phyloP scores from a whole-genome alignment of 2,797 vertebrate species.

The Cirrhinus mrigala region DNA sequence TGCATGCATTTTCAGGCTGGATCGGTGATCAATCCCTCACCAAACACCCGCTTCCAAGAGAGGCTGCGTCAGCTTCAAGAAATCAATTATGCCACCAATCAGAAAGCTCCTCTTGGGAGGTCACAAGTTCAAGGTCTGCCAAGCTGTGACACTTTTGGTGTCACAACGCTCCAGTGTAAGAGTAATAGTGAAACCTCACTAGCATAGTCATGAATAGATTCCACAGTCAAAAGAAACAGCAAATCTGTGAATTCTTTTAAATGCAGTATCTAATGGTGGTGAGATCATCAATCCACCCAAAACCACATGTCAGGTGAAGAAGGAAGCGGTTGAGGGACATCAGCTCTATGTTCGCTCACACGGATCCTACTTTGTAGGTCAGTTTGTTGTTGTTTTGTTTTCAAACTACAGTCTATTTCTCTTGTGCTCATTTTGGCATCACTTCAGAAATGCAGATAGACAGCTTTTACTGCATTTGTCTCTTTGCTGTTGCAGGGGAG shows the following conservation, averaged over 20 bases:
- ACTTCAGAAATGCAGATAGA: not conserved
- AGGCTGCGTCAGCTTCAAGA: slow-evolving; percentile 80
- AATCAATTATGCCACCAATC: slow-evolving; percentile 75
- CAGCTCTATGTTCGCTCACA: slow-evolving; percentile 81
- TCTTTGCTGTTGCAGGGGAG: slow-evolving; percentile 71
- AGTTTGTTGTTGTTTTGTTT: slow-evolving; percentile 58
- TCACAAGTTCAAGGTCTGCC: slow-evolving; percentile 79
- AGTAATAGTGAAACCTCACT: not conserved
- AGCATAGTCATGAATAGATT: not conserved
- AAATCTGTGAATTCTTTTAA: not conserved
- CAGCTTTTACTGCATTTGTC: not conserved
- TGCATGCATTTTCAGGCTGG: slow-evolving; percentile 67
- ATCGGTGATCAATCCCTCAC: slow-evolving; percentile 77
- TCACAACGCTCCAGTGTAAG: slow-evolving; percentile 75
- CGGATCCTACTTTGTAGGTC: slow-evolving; percentile 82
- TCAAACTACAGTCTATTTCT: not conserved
- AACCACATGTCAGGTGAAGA: slow-evolving; percentile 77
- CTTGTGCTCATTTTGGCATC: not conserved
- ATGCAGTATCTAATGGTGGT: slow-evolving; percentile 67
- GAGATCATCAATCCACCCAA: slow-evolving; percentile 85
- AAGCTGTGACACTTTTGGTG: slow-evolving; percentile 80
- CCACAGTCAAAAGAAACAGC: not conserved
- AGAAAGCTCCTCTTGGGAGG: slow-evolving; percentile 78
- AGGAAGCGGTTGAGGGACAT: slow-evolving; percentile 79
- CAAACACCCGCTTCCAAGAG: slow-evolving; percentile 81